Evolutionary conservation across 2,888 invertebrate species (phyloP), one percentile per base, ranked within the genome.

Genomic region (Ormyrus pomaceus): DNA sequence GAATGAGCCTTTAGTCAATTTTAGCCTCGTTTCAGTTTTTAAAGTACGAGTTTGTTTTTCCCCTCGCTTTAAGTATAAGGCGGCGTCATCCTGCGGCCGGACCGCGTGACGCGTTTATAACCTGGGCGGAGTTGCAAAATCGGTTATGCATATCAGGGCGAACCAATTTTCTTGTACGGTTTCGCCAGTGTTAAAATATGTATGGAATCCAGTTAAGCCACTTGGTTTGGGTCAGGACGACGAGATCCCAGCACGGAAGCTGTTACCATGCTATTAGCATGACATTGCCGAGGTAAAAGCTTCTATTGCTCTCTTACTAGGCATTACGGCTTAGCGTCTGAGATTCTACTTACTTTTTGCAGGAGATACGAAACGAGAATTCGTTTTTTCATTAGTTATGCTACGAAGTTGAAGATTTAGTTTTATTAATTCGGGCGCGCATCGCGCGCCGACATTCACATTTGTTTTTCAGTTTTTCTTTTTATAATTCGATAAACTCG

Each of bases 231-330:
- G 77, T 5, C 19, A 75, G 58, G 53, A 53, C 65, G 73, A 55
- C 55, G 70, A 70, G 55, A 71, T 77, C 70, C 61, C 55, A 50
- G 61, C 64, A 51, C 70, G 88, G 90, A 90, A 90, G 89, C 90
- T 90, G 89, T 90, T 90, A 90, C 89, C 86, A 85, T 88, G 87
- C 87, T 86, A 89, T 90, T 90, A 89, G 89, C 90, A 89, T 89
- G 86, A 85, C 88, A 89, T 89, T 87, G 50, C 61, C 8, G 86
- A 79, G 80, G 83, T 84, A 86, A 86, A 70, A 72, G 61, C 56
- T 66, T 68, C 71, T 46, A 58, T 53, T 46, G 34, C 34, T 13
- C 64, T 51, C 13, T 65, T 69, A 51, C 45, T 58, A 75, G 65
- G 10, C 51, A 11, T 58, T 65, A 11, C 9, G 6, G 46, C 6